Base-by-base conservation (phyloP, 2,797 vertebrate species). In the Crocodylus rhombifer region DNA sequence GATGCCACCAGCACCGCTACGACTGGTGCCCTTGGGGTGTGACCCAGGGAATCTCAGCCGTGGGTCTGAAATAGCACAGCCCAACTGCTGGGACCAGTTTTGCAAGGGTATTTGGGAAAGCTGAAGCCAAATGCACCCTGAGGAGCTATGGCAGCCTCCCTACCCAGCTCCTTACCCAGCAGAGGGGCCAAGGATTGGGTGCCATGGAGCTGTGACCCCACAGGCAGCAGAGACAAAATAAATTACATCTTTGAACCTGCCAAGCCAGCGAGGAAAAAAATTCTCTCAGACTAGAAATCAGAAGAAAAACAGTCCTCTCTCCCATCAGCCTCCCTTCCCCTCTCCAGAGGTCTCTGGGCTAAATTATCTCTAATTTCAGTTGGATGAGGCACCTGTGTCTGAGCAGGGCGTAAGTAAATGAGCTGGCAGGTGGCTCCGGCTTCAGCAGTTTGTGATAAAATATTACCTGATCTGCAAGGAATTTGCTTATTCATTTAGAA, bases 391-490 rank as follows among this genome's bases (percentile, higher is more conserved):
- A 93, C 92, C 93, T 93, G 80, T 77, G 75, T 91, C 90, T 73
- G 33, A 58, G 16, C 42, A 58, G 13, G 28, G 14, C 25, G 23
- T 85, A 82, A 91, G 93, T 90, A 90, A 92, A 94, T 63, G 77
- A 91, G 67, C 93, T 80, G 92, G 92, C 95, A 95, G 96, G 93
- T 95, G 96, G 90, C 8, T 65, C 21, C 5, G 9, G 80, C 86
- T 80, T 65, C 4, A 3, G 64, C 23, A 51, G 30, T 23, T 18
- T 51, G 0, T 5, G 91, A 95, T 95, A 89, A 93, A 96, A 92
- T 86, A 88, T 77, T 84, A 89, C 93, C 96, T n/a, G 91, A 89
- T 91, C 89, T 69, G 90, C 14, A 5, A 90, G 94, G 90, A 87
- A 92, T 94, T 93, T 95, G 95, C 95, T 95, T 88, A 88, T 84